Conservation (phyloP, 2,113 vertebrate genomes). For the Paramormyrops kingsleyae region DNA sequence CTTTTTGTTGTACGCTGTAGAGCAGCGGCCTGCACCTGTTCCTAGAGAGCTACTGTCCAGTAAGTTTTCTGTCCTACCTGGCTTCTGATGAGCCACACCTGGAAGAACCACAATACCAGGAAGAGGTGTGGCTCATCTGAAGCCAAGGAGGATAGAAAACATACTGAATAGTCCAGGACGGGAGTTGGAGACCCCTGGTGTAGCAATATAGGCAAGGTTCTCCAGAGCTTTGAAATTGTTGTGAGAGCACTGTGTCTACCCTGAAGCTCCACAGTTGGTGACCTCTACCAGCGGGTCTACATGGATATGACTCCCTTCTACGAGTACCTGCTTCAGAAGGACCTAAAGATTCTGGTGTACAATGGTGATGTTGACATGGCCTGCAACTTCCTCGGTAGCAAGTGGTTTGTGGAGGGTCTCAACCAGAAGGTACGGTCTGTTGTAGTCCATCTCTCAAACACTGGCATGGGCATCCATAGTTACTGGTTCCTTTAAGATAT, state of each 20-base stretch:
- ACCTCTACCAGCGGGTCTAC: slow-evolving; percentile 16
- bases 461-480: background rate
- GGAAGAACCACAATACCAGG: background rate
- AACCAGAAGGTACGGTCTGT: slow-evolving; percentile 20
- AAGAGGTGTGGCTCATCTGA: background rate
- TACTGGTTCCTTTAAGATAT: background rate
- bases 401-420: slow-evolving; percentile 32
- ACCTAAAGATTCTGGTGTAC: slow-evolving; percentile 26
- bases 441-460: background rate
- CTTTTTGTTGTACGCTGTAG: background rate
- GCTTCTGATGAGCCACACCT: background rate
- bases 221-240: background rate
- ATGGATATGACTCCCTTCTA: slow-evolving; percentile 22
- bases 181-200: background rate
- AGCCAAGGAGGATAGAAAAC: background rate
- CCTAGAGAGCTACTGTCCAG: background rate
- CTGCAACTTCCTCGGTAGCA: slow-evolving; percentile 33
- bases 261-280: slow-evolving; percentile 12
- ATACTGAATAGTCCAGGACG: background rate
- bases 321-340: slow-evolving; percentile 5
- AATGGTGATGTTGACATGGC: slow-evolving; percentile 30
- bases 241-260: background rate
- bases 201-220: background rate
- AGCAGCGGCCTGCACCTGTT: background rate
- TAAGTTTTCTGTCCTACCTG: background rate